phyloP scores from a whole-genome alignment of 2,113 vertebrate species.

The Lanius collurio region DNA sequence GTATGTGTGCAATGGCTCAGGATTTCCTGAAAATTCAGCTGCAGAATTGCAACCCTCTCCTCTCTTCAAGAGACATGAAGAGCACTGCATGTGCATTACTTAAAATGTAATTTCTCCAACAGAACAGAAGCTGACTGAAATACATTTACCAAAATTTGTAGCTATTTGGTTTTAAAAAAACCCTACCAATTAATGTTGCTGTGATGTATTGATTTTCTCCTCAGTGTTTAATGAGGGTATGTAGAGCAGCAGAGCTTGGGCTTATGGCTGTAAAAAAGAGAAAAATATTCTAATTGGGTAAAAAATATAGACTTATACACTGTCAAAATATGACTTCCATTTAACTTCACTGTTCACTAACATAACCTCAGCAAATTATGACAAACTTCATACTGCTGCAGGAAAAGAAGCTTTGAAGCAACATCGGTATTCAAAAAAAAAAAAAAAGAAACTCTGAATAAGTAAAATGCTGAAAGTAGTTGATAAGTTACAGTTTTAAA shows the following conservation, averaged over 20 bases:
- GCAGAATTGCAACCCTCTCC: neutral
- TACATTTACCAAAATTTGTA: conserved; percentile 13
- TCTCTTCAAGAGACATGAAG: neutral
- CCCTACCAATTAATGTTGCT: neutral
- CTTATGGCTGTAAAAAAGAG: neutral
- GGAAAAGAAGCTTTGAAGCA: neutral
- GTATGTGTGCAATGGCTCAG: neutral
- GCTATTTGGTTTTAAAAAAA: neutral
- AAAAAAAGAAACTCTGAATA: neutral
- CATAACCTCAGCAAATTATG: neutral
- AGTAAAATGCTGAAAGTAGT: neutral
- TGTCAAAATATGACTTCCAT: neutral
- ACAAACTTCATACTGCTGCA: neutral
- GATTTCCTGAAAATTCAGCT: neutral
- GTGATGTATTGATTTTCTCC: neutral
- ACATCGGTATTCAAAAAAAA: neutral
- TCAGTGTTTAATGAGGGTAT: neutral
- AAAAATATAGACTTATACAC: neutral
- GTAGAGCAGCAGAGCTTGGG: neutral
- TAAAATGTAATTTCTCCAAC: neutral
- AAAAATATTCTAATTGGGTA: neutral
- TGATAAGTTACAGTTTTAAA: neutral
- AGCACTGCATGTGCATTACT: neutral
- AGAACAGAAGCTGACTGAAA: neutral
- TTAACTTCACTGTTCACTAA: neutral